Evolutionary conservation across 2,113 vertebrate genomes (phyloP), one percentile per base, ranked within the genome.

Genomic region (Pagrus major): DNA sequence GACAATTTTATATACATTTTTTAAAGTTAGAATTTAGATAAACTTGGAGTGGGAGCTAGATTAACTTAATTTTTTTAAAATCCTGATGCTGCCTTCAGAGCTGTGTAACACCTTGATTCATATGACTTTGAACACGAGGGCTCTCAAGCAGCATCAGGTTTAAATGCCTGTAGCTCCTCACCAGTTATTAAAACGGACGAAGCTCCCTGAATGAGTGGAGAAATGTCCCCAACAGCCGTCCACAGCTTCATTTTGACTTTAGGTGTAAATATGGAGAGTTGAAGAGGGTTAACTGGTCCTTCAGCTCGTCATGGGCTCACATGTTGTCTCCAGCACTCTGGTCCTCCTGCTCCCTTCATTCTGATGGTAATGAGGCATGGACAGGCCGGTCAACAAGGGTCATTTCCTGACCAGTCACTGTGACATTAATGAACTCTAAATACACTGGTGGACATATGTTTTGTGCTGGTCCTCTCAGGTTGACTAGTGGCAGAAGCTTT

Each of bases 361-460:
- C 77, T 89, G 67, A 94, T 95, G 93, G 59, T 92, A 93, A 95
- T 94, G 55, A 85, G 56, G 55, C 69, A 68, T 44, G 92, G 89
- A 93, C 88, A 81, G 52, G 33, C 46, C 84, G 68, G 89, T 89
- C 92, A 92, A 84, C 83, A n/a, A 44, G 89, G 89, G 80, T 89
- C 78, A 88, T 88, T 93, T 93, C 86, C 93, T 94, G 93, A 93
- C 91, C 94, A 92, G 82, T 92, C 84, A 84, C 84, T 71, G 67
- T 89, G 92, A 87, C 91, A 88, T 89, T 93, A 88, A 94, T 94
- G 92, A 93, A 93, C 90, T 93, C 90, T 83, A 74, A 93, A 93
- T 85, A 91, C 85, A 86, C 79, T 81, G 78, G n/a, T 79, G 85
- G 80, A 86, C 80, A 77, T 80, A 20, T 76, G 64, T 83, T 92